Evolutionary conservation across 2,888 invertebrate species (phyloP).

Genomic region (Nomada ruficornis): DNA sequence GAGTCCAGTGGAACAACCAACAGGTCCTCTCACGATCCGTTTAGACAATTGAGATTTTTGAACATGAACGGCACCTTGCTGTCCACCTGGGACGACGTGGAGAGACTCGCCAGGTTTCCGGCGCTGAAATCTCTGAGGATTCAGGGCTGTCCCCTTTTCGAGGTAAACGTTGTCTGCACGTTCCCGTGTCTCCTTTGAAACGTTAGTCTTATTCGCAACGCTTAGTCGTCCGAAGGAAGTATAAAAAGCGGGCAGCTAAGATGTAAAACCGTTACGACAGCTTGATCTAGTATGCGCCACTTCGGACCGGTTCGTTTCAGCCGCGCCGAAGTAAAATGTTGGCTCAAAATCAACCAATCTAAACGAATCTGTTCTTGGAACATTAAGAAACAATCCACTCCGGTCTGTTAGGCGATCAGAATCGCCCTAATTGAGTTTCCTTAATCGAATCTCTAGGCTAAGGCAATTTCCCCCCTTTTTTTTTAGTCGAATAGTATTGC

Average conservation of each 20-base stretch:
- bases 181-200: not conserved
- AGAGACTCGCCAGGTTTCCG: constrained; percentile 93
- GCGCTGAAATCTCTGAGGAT: constrained; percentile 93
- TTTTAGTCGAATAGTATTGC: not conserved
- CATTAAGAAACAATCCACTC: constrained; percentile 66
- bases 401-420: not conserved
- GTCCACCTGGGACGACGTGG: constrained; percentile 95
- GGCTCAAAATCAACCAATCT: constrained; percentile 48
- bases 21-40: constrained; percentile 83
- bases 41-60: constrained; percentile 90
- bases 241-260: not conserved
- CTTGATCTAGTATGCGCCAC: constrained; percentile 33
- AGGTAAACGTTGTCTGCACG: constrained; percentile 79
- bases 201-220: not conserved
- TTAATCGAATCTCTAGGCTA: no score
- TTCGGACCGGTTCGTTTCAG: constrained; percentile 26
- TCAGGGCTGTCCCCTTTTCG: constrained; percentile 89
- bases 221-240: constrained; percentile 5
- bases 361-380: constrained; percentile 15
- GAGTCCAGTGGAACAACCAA: constrained; percentile 84
- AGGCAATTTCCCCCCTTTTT: not conserved
- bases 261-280: constrained; percentile 33
- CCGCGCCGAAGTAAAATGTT: constrained; percentile 33
- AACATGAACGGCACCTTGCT: constrained; percentile 94
- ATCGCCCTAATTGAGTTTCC: not conserved